Conservation (phyloP, 2,797 vertebrate genomes). For the Eospalax fontanierii region DNA sequence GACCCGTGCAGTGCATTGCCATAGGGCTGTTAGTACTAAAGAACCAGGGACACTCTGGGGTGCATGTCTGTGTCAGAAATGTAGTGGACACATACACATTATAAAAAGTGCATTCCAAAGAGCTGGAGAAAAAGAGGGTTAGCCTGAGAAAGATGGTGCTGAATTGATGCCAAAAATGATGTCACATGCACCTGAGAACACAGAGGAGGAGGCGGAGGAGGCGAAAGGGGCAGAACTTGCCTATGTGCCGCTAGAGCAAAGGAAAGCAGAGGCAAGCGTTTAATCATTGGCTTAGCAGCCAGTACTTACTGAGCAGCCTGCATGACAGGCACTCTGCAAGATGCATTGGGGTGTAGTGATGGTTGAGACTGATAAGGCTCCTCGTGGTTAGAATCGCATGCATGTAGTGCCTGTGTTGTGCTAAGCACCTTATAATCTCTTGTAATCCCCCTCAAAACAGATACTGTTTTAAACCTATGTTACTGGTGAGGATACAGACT, state of each 20-base stretch:
- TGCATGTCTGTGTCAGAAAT: background rate
- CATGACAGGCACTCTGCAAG: background rate
- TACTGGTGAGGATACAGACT: background rate
- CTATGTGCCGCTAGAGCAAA: background rate
- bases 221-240: background rate
- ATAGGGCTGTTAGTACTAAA: background rate
- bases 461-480: background rate
- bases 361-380: background rate
- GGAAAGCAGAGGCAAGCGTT: background rate
- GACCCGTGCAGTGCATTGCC: background rate
- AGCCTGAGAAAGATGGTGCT: background rate
- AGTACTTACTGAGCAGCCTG: background rate
- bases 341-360: background rate
- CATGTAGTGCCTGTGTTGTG: background rate
- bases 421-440: background rate
- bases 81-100: background rate
- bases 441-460: background rate
- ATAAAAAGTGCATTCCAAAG: slow-evolving; percentile 9
- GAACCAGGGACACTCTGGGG: background rate
- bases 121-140: background rate
- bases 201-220: background rate
- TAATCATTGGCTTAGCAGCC: background rate
- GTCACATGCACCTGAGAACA: too few relatives aligned
- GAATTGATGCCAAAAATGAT: too few relatives aligned
- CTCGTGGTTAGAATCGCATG: background rate